A percentile compares a stretch with the other conserved stretches of the same genome.
These are phyloP conservation scores for Apamea epomidion DNA, from an alignment of 2,888 invertebrate genomes.

Conservation along the genomic window DNA sequence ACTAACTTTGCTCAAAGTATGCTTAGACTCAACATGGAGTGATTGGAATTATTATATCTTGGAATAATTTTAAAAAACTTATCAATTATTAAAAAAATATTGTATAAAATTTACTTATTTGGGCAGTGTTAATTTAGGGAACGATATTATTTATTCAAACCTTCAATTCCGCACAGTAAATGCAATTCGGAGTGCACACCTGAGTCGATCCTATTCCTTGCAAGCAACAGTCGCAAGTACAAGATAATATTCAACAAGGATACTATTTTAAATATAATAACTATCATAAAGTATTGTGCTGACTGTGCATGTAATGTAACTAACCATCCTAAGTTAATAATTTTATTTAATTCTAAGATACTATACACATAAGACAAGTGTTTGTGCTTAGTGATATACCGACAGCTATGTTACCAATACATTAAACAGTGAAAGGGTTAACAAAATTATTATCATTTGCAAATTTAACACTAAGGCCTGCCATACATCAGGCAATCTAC, in stretches of 20 bases:
- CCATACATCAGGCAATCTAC: slow-evolving; percentile 14
- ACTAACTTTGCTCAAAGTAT: slow-evolving; percentile 67
- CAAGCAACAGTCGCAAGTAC: slow-evolving; percentile 64
- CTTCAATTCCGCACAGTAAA: slow-evolving; percentile 81
- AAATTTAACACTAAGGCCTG: slow-evolving; percentile 47
- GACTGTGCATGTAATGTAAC: slow-evolving; percentile 80
- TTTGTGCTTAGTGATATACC: slow-evolving; percentile 77
- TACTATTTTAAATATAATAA: slow-evolving; percentile 70
- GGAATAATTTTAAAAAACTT: slow-evolving; percentile 70
- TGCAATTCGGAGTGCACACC: slow-evolving; percentile 70
- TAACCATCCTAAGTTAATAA: slow-evolving; percentile 73
- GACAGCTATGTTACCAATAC: slow-evolving; percentile 58
- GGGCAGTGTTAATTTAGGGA: slow-evolving; percentile 80
- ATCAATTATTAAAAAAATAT: slow-evolving; percentile 78
- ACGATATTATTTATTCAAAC: slow-evolving; percentile 69
- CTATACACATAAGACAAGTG: slow-evolving; percentile 74
- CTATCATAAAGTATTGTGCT: slow-evolving; percentile 80
- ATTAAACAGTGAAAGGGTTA: slow-evolving; percentile 48
- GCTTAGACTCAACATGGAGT: slow-evolving; percentile 82
- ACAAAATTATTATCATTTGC: slow-evolving; percentile 55
- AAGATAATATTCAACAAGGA: slow-evolving; percentile 69
- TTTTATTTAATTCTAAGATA: slow-evolving; percentile 68
- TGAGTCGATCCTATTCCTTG: slow-evolving; percentile 51
- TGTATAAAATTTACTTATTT: slow-evolving; percentile 73
- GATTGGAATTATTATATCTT: slow-evolving; percentile 74